Evolutionary conservation across 2,113 vertebrate species (phyloP).

Genomic region (Choloepus hoffmanni): DNA sequence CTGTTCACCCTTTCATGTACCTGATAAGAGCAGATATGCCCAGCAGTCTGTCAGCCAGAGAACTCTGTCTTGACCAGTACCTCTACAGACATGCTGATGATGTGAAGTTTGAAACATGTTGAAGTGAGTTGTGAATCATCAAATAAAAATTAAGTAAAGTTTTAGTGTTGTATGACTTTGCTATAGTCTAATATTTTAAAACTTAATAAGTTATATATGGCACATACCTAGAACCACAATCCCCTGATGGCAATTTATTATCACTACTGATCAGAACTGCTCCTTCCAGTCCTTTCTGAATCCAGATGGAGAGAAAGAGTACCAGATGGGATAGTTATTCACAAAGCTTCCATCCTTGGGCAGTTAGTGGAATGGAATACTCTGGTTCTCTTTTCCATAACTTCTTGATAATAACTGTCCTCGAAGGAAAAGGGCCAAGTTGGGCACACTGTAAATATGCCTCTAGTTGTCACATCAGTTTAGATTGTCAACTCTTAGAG

Average conservation of each 20-base stretch:
- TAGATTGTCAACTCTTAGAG: background rate
- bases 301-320: background rate
- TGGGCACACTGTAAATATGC: background rate
- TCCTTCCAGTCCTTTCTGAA: background rate
- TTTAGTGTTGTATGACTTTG: background rate
- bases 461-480: background rate
- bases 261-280: background rate
- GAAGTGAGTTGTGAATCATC: background rate
- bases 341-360: background rate
- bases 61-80: background rate
- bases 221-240: background rate
- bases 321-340: background rate
- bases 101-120: background rate
- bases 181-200: background rate
- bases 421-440: background rate
- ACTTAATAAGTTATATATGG: background rate
- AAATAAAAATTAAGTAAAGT: slow-evolving; percentile 54
- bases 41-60: background rate
- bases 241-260: background rate
- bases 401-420: background rate
- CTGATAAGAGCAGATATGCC: background rate
- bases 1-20: background rate
- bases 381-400: background rate
- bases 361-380: background rate
- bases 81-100: background rate